Base-by-base conservation (phyloP, 2,797 vertebrate species). In the Avahi laniger region DNA sequence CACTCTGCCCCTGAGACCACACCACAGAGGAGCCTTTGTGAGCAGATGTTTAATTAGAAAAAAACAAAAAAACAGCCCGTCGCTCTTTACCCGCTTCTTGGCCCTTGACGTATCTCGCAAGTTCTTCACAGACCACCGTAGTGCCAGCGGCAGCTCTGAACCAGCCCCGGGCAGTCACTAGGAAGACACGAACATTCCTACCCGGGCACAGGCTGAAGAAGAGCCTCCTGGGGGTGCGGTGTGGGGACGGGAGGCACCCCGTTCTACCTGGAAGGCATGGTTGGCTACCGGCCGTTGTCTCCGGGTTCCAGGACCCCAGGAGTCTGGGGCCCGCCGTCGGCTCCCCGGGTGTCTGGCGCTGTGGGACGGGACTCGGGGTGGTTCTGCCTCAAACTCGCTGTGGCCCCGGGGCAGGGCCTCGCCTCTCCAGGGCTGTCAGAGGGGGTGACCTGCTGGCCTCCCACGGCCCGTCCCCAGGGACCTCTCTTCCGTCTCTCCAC, bases 401-500 rank as follows among this genome's bases (percentile, higher is more conserved):
- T 33, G 33, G 76, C 35, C 43, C 26, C 24, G 4, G 28, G 57
- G 38, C 73, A 57, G 46, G 69, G 28, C 4, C 28, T 89, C 7
- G 3, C 35, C n/a, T 38, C 50, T 30, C 69, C 1, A 0, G 30
- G 41, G 69, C 94, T 24, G 7, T 28, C 12, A 22, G 22, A 14
- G 0, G 0, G 38, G 17, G 22, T 2, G 1, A 1, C 61, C 22
- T 50, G 7, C 67, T 41, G 10, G 41, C 80, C 17, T 8, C 52
- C 61, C 0, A 0, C 57, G 9, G 33, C 69, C 41, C 4, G 0
- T 35, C 6, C 57, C 57, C 80, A 48, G 73, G 28, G 75, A 83
- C 63, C 65, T 96, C 70, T 75, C 2, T 35, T 57, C 67, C 1
- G 0, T 70, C 61, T 96, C 17, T 98, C 48, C 97, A 33, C 98